These are phyloP conservation scores for Sphinx pinastri DNA, from an alignment of 2,888 invertebrate species.

Conservation along the genomic window DNA sequence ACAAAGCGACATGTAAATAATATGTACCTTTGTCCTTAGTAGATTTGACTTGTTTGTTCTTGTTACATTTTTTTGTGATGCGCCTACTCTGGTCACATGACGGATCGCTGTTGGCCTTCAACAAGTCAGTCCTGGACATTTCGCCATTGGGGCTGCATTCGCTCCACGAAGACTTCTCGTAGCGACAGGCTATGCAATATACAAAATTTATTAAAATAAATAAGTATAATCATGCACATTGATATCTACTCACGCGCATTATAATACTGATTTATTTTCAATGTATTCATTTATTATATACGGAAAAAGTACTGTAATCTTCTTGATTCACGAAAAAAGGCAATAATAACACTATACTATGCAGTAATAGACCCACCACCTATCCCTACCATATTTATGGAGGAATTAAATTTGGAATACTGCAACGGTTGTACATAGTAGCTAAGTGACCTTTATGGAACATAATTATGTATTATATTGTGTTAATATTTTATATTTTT, in stretches of 20 bases:
- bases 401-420: too few relatives aligned
- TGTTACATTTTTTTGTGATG: slow-evolving; percentile 94
- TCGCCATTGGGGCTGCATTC: slow-evolving; percentile 91
- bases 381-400: too few relatives aligned
- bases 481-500: too few relatives aligned
- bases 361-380: too few relatives aligned
- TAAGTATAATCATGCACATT: not conserved
- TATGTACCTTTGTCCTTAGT: slow-evolving; percentile 84
- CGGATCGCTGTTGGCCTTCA: slow-evolving; percentile 92
- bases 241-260: not conserved
- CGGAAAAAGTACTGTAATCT: too few relatives aligned
- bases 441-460: too few relatives aligned
- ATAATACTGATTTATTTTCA: too few relatives aligned
- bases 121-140: slow-evolving; percentile 92
- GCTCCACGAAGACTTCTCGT: slow-evolving; percentile 94
- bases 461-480: too few relatives aligned
- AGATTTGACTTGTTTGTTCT: slow-evolving; percentile 86
- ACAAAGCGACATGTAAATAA: not conserved
- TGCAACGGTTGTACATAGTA: too few relatives aligned
- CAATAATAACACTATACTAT: too few relatives aligned
- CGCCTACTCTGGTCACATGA: slow-evolving; percentile 92
- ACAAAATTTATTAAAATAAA: not conserved
- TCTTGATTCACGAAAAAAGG: too few relatives aligned
- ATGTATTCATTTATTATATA: too few relatives aligned
- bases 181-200: slow-evolving; percentile 88